Conservation (phyloP, 1,140 invertebrate genomes). For the Scaptodrosophila lebanonensis region DNA sequence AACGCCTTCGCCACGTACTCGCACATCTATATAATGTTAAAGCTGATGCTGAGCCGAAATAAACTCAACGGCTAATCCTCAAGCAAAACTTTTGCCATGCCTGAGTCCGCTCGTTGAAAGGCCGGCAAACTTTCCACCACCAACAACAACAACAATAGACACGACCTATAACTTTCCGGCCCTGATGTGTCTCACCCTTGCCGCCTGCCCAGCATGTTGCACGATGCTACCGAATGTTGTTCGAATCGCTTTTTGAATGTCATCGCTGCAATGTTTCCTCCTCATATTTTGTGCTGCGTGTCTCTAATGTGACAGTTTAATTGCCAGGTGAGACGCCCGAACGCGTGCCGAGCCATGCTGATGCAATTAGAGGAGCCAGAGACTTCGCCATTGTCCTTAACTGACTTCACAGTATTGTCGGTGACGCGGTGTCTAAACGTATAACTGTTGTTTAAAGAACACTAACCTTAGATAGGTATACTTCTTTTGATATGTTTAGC, state of each 20-base stretch:
- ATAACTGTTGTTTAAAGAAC: too few species aligned
- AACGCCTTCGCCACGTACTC: background rate
- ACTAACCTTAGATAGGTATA: too few species aligned
- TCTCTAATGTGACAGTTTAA: constrained; percentile 74
- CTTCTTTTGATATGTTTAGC: too few species aligned
- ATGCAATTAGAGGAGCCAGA: constrained; percentile 67
- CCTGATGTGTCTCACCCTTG: background rate
- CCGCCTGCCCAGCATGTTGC: background rate
- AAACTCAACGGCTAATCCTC: constrained; percentile 64
- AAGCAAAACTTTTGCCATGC: constrained; percentile 60
- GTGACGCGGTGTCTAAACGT: constrained; percentile 1
- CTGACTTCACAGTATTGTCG: constrained; percentile 48
- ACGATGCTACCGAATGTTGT: constrained; percentile 25
- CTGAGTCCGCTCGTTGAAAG: constrained; percentile 29
- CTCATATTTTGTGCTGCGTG: constrained; percentile 22
- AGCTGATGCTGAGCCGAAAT: constrained; percentile 33
- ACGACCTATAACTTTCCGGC: constrained; percentile 32
- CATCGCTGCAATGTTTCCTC: constrained; percentile 34
- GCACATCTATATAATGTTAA: background rate
- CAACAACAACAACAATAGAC: constrained; percentile 21
- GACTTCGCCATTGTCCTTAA: constrained; percentile 66
- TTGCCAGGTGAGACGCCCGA: constrained; percentile 69
- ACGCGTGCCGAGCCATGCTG: constrained; percentile 59
- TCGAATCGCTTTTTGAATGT: constrained; percentile 66
- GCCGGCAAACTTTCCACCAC: constrained; percentile 27